phyloP scores from a whole-genome alignment of 2,888 invertebrate genomes.

The Clistopyga incitator region DNA sequence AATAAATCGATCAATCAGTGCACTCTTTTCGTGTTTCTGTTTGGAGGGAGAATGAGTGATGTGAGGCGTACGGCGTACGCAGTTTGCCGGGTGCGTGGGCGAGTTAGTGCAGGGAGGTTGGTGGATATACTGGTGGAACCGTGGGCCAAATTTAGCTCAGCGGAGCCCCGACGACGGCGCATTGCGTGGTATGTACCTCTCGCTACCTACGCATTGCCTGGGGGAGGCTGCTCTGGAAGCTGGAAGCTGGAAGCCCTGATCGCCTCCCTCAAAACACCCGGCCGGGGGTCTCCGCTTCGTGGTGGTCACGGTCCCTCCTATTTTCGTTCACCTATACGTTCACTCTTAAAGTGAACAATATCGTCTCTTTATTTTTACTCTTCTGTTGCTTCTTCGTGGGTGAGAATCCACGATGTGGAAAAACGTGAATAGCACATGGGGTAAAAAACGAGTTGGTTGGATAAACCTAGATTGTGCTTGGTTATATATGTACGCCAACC shows the following conservation, averaged over 20 bases:
- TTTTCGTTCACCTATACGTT: conserved; percentile 14
- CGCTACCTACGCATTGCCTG: conserved; percentile 56
- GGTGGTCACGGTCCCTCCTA: conserved; percentile 26
- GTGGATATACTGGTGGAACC: conserved; percentile 20
- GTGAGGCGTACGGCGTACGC: conserved; percentile 14
- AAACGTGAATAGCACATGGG: neutral
- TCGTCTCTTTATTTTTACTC: conserved; percentile 9
- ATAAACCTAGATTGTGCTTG: no score
- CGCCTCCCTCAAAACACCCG: conserved; percentile 17
- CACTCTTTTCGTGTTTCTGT: conserved; percentile 9
- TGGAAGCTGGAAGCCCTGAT: conserved; percentile 31
- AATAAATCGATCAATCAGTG: conserved; percentile 57
- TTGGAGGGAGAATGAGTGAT: conserved; percentile 27
- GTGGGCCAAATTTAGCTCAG: conserved; percentile 61
- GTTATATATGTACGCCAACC: no score
- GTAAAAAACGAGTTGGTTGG: no score
- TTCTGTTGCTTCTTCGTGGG: conserved; percentile 5
- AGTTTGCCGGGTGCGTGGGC: conserved; percentile 46
- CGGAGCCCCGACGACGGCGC: conserved; percentile 24
- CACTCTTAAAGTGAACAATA: neutral
- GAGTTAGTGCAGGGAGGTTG: conserved; percentile 14
- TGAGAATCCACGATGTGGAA: neutral
- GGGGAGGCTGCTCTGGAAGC: conserved; percentile 20
- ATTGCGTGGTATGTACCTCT: conserved; percentile 61
- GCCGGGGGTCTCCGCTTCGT: conserved; percentile 29